Base-by-base conservation (phyloP, 2,888 invertebrate species). In the Mamestra brassicae region DNA sequence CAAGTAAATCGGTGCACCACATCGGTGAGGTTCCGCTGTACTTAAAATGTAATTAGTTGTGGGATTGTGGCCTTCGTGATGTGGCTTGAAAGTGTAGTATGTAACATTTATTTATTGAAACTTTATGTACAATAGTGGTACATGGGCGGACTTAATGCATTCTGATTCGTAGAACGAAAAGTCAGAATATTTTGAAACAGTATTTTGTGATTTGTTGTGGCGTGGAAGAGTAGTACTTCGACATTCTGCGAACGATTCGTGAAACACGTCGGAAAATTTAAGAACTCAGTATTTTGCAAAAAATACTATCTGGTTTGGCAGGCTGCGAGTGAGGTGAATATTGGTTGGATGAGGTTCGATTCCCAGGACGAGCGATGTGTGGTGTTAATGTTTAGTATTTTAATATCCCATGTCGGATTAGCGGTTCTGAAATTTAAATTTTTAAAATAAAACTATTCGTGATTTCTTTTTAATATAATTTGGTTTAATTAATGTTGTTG, bases 1-100 rank as follows among this genome's bases (percentile, higher is more conserved):
- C 70, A 68, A 71, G 62, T 78, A 71, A 70, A 74, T 68, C 38
- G 47, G 63, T 64, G 67, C 66, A 76, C 63, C n/a, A 47, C 57
- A 54, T 74, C 15, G 11, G 36, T 26, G 45, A 58, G 15, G n/a
- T 47, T 45, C 13, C 26, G 17, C 36, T 11, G n/a, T 60, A 34
- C 34, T 64, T 50, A 71, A 62, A 55, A 62, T 13, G 17, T 52
- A 45, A 26, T 62, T 45, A 26, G n/a, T 75, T 6, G 13, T 3
- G 7, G 2, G 17, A 15, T 36, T 17, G 52, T 17, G 47, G 5
- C 45, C 15, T 54, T 47, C 26, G 13, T 4, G 50, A 8, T 36
- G 38, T 52, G 15, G 13, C 45, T 45, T 17, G 15, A 17, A 11
- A 45, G n/a, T 60, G n/a, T 11, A 58, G 34, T 26, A 26, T 26